Conservation (phyloP, 2,797 vertebrate species). For the Clarias pachynema region DNA sequence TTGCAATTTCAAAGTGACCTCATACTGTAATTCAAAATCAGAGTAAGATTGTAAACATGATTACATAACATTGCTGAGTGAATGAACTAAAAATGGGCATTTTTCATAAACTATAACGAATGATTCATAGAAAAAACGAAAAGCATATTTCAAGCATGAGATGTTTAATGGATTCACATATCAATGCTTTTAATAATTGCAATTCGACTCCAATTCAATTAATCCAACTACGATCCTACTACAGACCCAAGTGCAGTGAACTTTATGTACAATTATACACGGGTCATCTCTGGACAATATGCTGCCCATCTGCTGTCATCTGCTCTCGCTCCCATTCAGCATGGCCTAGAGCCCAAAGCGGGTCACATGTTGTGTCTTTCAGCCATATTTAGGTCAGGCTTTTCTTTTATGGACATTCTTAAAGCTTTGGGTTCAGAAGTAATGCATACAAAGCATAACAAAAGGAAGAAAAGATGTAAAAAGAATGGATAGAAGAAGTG, state of each 20-base stretch:
- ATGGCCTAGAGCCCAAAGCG: constrained; percentile 84
- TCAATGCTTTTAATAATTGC: neutral
- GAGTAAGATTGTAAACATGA: neutral
- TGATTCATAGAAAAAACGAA: neutral
- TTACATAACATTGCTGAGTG: neutral
- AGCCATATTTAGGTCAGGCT: constrained; percentile 98
- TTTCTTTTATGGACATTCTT: constrained; percentile 80
- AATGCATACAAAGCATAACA: constrained; percentile 50
- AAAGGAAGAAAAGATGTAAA: neutral
- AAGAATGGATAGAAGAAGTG: neutral
- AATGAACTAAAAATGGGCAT: neutral
- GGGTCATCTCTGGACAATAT: constrained; percentile 95
- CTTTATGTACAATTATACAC: constrained; percentile 89
- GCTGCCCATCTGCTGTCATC: constrained; percentile 95
- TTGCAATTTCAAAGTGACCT: too few relatives aligned
- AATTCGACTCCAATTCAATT: constrained; percentile 23
- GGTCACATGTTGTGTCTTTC: constrained; percentile 97
- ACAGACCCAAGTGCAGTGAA: constrained; percentile 89
- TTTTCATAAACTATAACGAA: neutral
- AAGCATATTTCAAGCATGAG: neutral
- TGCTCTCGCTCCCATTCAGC: constrained; percentile 86
- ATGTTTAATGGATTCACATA: neutral
- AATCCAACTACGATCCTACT: constrained; percentile 50
- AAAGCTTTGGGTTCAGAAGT: constrained; percentile 66
- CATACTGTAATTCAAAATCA: too few relatives aligned